Evolutionary conservation across 2,888 invertebrate species (phyloP).

Genomic region (Anthoptus insignis): DNA sequence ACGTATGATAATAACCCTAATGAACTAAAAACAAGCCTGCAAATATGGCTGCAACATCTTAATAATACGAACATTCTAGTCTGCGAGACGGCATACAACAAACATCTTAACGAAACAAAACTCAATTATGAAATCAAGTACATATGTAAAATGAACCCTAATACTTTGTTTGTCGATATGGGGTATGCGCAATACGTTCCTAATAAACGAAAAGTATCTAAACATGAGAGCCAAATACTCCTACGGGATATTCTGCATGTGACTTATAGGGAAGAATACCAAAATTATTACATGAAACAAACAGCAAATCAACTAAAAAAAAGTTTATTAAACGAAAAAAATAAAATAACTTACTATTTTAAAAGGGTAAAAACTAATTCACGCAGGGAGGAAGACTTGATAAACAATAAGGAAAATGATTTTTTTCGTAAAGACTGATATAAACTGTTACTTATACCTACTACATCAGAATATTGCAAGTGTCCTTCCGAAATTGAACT

Average conservation of each 20-base stretch:
- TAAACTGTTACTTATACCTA: background rate
- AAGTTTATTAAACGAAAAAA: background rate
- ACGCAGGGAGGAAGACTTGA: too few species aligned
- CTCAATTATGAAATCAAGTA: constrained; percentile 15
- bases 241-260: constrained; percentile 4
- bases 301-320: background rate
- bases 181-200: background rate
- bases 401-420: too few species aligned
- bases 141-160: constrained; percentile 4
- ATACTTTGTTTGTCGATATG: constrained; percentile 3
- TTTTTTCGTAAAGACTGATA: too few species aligned
- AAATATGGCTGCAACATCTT: background rate
- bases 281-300: background rate
- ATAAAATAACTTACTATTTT: constrained; percentile 3
- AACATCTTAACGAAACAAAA: constrained; percentile 10
- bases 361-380: background rate
- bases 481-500: background rate
- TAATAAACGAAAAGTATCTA: background rate
- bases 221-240: background rate
- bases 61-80: constrained; percentile 1
- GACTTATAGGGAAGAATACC: background rate
- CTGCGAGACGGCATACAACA: constrained; percentile 1
- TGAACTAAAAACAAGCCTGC: background rate
- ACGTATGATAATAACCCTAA: constrained; percentile 9
- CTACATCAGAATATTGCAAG: too few species aligned